Evolutionary conservation across 2,888 invertebrate species (phyloP), one percentile per base, ranked within the genome.

Genomic region (Eledona agricola): DNA sequence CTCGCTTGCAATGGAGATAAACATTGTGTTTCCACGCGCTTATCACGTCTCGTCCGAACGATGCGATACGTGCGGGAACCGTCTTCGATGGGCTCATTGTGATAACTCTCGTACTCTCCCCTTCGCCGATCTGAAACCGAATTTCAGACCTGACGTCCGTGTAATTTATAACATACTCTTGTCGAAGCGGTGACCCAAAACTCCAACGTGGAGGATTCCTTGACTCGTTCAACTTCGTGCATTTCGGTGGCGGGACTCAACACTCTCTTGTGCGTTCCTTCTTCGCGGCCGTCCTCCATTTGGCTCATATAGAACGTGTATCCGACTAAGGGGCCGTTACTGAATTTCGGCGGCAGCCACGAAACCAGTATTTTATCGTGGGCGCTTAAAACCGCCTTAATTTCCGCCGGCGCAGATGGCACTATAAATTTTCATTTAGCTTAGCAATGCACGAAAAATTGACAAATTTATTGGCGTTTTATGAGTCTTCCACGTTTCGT

Each of bases 21-120:
- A 94, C 84, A 65, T 91, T 88, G 71, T 90, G 89, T 67, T 93
- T 93, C 93, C 94, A 95, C 1, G 93, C 91, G 2, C 87, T 88
- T 15, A 88, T 82, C 58, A 89, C 84, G 63, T 84, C 83, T 56
- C 86, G 82, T 62, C 91, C 90, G 76, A 95, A 95, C 34, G 93
- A 93, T 1, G 93, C 90, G 72, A 96, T 93, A 73, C 87, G 82
- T 20, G 94, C 94, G 28, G 93, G 90, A 50, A 93, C 93, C 82
- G 79, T 86, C 67, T 86, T 86, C 26, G 87, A 84, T 0, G 90
- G 89, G 10, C 87, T 81, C 19, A 90, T 87, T 1, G 88, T 88
- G 25, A 89, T 86, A 4, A 89, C 88, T 47, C 86, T 81, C 0
- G 91, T 91, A 55, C 88, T 83, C 63, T 89, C 87, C 4, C 93